phyloP scores from a whole-genome alignment of 2,797 vertebrate genomes.

The Decapterus maruadsi region DNA sequence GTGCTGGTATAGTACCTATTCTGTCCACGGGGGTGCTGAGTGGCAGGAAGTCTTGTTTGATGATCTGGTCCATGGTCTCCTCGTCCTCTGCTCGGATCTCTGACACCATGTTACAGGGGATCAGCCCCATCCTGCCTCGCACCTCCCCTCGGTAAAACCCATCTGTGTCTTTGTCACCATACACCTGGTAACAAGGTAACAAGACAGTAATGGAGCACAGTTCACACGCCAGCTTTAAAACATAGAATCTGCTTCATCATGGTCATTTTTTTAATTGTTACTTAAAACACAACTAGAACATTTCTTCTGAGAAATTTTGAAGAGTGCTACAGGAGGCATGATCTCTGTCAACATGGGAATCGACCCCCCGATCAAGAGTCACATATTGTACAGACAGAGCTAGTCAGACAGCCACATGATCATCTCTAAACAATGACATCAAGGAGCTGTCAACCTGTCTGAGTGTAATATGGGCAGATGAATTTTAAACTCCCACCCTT shows the following conservation, averaged over 20 bases:
- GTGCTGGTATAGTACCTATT: constrained; percentile 84
- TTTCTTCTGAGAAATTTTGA: no score
- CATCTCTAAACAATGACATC: no score
- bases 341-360: no score
- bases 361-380: no score
- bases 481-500: constrained; percentile 72
- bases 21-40: constrained; percentile 95
- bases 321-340: no score
- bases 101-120: constrained; percentile 99
- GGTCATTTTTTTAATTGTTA: background rate
- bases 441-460: no score
- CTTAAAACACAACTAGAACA: background rate
- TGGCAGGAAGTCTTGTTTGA: constrained; percentile 96
- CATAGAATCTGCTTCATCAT: background rate
- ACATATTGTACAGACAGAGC: no score
- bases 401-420: no score
- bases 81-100: constrained; percentile 96
- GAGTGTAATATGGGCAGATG: background rate
- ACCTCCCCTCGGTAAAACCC: constrained; percentile 96
- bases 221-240: constrained; percentile 4
- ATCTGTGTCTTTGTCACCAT: constrained; percentile 96
- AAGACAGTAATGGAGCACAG: background rate
- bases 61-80: constrained; percentile 94
- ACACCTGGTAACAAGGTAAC: constrained; percentile 90
- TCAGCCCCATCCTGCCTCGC: constrained; percentile 90